Conservation (phyloP, 1,140 invertebrate species). For the Leptinotarsa undecemlineata region DNA sequence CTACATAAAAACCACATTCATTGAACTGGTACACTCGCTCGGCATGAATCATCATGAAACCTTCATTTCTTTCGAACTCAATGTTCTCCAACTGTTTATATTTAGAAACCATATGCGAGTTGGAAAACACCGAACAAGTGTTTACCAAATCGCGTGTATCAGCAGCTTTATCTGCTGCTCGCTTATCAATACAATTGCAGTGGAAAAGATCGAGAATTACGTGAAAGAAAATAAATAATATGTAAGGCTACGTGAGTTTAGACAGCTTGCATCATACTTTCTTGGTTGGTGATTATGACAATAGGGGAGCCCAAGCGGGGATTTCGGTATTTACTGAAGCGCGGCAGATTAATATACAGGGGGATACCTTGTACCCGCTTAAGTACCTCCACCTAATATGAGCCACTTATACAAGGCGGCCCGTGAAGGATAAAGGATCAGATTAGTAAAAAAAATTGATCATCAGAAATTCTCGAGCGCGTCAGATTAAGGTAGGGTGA, state of each 20-base stretch:
- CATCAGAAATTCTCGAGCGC: too few relatives aligned
- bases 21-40: background rate
- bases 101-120: constrained; percentile 2
- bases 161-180: background rate
- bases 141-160: background rate
- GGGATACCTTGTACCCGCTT: too few relatives aligned
- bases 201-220: background rate
- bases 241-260: background rate
- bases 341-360: too few relatives aligned
- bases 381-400: too few relatives aligned
- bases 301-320: too few relatives aligned
- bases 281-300: too few relatives aligned
- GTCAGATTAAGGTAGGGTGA: too few relatives aligned
- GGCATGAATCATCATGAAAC: background rate
- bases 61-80: background rate
- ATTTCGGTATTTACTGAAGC: too few relatives aligned
- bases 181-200: background rate
- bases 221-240: too few relatives aligned
- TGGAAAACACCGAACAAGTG: background rate
- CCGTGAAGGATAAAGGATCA: too few relatives aligned
- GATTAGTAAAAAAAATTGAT: too few relatives aligned
- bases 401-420: too few relatives aligned
- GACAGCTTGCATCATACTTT: background rate
- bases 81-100: constrained; percentile 3
- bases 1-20: background rate